A percentile compares a stretch with the other conserved stretches of the same genome.
Evolutionary conservation across 1,140 invertebrate genomes (phyloP).

Genomic region (Cotesia vestalis): DNA sequence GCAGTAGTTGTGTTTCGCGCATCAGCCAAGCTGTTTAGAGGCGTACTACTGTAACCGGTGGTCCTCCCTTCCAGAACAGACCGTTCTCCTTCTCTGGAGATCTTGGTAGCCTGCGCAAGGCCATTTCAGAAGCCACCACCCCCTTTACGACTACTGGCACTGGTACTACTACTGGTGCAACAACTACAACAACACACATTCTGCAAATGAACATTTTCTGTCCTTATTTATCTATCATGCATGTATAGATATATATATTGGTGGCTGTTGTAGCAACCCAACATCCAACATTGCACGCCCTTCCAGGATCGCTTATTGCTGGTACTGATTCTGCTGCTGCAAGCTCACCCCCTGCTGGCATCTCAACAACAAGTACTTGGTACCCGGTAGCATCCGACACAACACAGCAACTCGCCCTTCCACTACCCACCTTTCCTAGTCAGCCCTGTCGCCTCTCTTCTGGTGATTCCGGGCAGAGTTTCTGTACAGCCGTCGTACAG

Average conservation of each 20-base stretch:
- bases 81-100: constrained; percentile 22
- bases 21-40: constrained; percentile 46
- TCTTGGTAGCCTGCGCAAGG: constrained; percentile 47
- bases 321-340: constrained; percentile 25
- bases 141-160: constrained; percentile 30
- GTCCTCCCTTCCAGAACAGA: constrained; percentile 6
- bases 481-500: too few species aligned
- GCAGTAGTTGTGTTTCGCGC: constrained; percentile 51
- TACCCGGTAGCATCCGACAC: constrained; percentile 63
- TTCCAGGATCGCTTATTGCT: not conserved
- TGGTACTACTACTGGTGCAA: not conserved
- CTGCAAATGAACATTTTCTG: constrained; percentile 10
- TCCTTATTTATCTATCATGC: constrained; percentile 12
- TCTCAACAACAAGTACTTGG: constrained; percentile 65
- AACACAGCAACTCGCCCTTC: constrained; percentile 63
- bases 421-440: constrained; percentile 38
- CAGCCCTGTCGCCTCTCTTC: constrained; percentile 31
- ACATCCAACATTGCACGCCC: not conserved
- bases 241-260: too few species aligned
- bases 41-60: constrained; percentile 9
- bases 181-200: not conserved
- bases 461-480: too few species aligned
- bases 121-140: constrained; percentile 46
- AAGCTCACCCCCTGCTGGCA: constrained; percentile 49
- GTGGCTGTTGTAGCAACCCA: not conserved